These are phyloP conservation scores for Pseudomyrmex pallidus DNA, from an alignment of 1,140 invertebrate genomes.

Conservation along the genomic window DNA sequence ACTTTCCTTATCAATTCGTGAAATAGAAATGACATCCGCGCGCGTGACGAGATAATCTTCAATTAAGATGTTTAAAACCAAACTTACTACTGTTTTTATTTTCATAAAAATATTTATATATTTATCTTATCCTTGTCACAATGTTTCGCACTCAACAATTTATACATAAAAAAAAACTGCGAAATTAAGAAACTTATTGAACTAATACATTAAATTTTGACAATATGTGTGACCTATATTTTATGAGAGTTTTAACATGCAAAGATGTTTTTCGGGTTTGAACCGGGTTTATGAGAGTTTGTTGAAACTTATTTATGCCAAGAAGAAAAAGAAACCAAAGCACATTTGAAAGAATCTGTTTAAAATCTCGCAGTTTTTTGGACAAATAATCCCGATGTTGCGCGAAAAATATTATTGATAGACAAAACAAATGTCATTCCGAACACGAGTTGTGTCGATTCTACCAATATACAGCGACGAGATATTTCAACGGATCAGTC, in stretches of 20 bases:
- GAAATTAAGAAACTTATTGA: not conserved
- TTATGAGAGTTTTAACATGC: not conserved
- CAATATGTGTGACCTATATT: not conserved
- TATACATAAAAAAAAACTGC: no score
- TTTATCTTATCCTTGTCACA: not conserved
- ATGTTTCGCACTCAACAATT: not conserved
- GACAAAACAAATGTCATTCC: conserved; percentile 31
- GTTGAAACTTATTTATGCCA: not conserved
- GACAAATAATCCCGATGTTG: conserved; percentile 10
- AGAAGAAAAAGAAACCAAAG: not conserved
- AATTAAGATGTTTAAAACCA: conserved; percentile 58
- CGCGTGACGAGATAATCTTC: conserved; percentile 36
- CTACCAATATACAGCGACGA: conserved; percentile 56
- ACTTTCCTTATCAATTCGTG: conserved; percentile 44
- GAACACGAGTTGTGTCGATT: not conserved
- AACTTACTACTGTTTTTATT: not conserved
- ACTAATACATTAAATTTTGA: no score
- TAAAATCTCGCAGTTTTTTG: conserved; percentile 17
- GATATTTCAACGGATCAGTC: conserved; percentile 56
- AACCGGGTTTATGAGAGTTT: not conserved
- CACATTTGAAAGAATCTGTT: not conserved
- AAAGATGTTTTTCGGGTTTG: no score
- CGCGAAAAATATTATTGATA: conserved; percentile 2
- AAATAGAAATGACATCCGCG: conserved; percentile 18
- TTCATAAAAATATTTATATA: not conserved